These are phyloP conservation scores for Chesias legatella DNA, from an alignment of 2,888 invertebrate genomes.

Conservation along the genomic window DNA sequence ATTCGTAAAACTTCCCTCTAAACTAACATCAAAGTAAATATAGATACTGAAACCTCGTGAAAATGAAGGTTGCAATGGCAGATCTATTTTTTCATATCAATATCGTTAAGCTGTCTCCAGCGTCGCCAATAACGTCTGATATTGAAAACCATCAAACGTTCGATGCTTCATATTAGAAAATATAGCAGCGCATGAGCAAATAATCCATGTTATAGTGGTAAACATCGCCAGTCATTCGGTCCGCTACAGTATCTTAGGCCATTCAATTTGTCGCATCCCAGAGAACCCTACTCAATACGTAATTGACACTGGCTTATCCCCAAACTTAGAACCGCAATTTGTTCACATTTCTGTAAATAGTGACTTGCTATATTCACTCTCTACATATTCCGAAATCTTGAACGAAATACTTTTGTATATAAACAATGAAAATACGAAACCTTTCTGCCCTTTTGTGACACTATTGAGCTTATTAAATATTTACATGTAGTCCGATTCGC, in stretches of 20 bases:
- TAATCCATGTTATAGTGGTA: conserved; percentile 59
- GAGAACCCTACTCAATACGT: conserved; percentile 71
- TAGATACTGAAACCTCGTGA: conserved; percentile 18
- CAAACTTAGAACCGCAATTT: conserved; percentile 67
- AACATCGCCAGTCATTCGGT: conserved; percentile 64
- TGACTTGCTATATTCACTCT: conserved; percentile 47
- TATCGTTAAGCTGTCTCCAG: conserved; percentile 28
- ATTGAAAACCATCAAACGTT: conserved; percentile 31
- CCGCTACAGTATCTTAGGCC: conserved; percentile 53
- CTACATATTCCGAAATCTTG: conserved; percentile 32
- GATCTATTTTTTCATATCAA: conserved; percentile 31
- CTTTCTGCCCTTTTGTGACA: conserved; percentile 25
- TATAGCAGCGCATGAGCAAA: conserved; percentile 47
- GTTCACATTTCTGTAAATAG: conserved; percentile 61
- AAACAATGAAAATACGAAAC: conserved; percentile 30
- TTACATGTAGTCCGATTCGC: conserved; percentile 22
- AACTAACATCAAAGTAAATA: conserved; percentile 14
- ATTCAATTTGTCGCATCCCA: conserved; percentile 68
- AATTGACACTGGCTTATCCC: conserved; percentile 76
- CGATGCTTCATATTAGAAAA: conserved; percentile 40
- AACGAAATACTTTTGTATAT: conserved; percentile 32
- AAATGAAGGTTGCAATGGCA: conserved; percentile 22
- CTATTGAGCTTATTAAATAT: conserved; percentile 29
- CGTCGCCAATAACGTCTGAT: conserved; percentile 30
- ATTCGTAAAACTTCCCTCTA: too few species aligned